Base-by-base conservation (phyloP, 2,797 vertebrate genomes). In the Nyctalus aviator region DNA sequence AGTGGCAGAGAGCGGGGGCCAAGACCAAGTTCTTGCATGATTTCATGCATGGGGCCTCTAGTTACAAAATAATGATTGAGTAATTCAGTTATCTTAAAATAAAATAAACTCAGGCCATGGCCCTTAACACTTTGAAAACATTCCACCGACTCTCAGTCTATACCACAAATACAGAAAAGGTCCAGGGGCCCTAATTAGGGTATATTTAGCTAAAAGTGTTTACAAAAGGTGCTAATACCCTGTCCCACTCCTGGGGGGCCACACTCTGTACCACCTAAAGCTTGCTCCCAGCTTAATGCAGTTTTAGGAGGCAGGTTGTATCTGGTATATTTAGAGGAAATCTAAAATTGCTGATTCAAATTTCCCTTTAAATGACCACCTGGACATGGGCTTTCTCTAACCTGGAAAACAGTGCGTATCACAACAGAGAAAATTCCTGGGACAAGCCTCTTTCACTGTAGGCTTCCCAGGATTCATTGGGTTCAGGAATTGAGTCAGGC, bases 31-130 rank as follows among this genome's bases (percentile, higher is more conserved):
- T 27, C 12, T 62, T 59, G 25, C 57, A 27, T 1, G 2, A 62
- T 62, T 62, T 14, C 0, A 2, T 62, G 25, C 57, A 7, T 62
- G 27, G 57, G 27, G 5, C 12, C 25, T 30, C 12, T 30, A 62
- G 57, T 79, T 94, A 76, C 12, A 86, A 89, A 91, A 55, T 23
- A 23, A 78, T 79, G 8, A 15, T n/a, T 90, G 81, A 90, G 44
- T 71, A n/a, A 91, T 79, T 92, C 44, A 66, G 5, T 79, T 18
- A 76, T 57, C 23, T 81, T 84, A 91, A 86, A 88, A 83, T 75
- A 20, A 82, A 84, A 73, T 84, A 50, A 92, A 96, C 82, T 73
- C 32, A 82, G n/a, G 35, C 15, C 2, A 48, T n/a, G 32, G 17
- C 5, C 35, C 11, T 23, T 77, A 41, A 59, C 20, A 84, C 25